Conservation (phyloP, 2,888 invertebrate species). For the Cosmorhoe ocellata region DNA sequence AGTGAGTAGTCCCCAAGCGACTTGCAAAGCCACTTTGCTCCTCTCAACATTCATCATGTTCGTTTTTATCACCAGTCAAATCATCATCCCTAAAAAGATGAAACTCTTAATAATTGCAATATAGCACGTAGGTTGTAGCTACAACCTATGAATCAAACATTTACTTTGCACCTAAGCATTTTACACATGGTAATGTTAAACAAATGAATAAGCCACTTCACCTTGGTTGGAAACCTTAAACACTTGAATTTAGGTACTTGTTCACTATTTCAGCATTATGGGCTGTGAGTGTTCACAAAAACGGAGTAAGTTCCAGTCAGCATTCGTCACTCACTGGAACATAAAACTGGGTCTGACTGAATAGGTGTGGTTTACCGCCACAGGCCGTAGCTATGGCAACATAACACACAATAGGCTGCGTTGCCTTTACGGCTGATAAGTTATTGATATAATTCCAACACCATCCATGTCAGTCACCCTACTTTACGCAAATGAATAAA, state of each 20-base stretch:
- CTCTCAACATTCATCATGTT: slow-evolving; percentile 35
- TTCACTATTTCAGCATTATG: slow-evolving; percentile 8
- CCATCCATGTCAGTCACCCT: slow-evolving; percentile 30
- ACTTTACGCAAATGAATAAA: too few species aligned
- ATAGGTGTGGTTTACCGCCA: slow-evolving; percentile 70
- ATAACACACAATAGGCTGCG: slow-evolving; percentile 60
- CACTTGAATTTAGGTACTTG: too few species aligned
- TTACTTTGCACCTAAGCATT: too few species aligned
- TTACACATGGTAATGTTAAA: too few species aligned
- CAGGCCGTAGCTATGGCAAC: slow-evolving; percentile 60
- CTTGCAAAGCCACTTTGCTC: slow-evolving; percentile 35
- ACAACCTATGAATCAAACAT: too few species aligned
- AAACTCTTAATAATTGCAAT: too few species aligned
- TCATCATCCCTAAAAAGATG: slow-evolving; percentile 4
- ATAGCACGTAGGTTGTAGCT: too few species aligned
- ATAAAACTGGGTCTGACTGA: slow-evolving; percentile 56
- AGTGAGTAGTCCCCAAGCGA: slow-evolving; percentile 52
- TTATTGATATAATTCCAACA: slow-evolving; percentile 73
- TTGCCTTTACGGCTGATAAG: slow-evolving; percentile 46
- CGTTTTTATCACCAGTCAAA: background rate
- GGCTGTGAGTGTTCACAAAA: slow-evolving; percentile 4
- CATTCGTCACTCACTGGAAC: slow-evolving; percentile 46
- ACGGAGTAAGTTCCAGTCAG: slow-evolving; percentile 23
- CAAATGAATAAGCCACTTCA: background rate
- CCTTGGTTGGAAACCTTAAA: too few species aligned